Conservation (phyloP, 2,888 invertebrate species). For the Coenonympha arcania region DNA sequence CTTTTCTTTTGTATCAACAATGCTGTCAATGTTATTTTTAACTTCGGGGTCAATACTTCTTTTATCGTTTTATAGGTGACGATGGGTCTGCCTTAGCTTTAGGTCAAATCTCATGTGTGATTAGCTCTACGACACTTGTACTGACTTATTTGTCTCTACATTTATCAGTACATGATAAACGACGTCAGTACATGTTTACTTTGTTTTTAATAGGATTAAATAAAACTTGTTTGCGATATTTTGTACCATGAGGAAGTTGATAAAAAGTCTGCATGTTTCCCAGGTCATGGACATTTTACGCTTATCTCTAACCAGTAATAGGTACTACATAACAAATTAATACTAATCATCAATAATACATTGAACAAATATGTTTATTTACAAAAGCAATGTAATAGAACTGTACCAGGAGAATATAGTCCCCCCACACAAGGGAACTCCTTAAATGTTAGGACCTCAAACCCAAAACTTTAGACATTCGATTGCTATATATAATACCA, state of each 20-base stretch:
- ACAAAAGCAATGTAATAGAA: too few species aligned
- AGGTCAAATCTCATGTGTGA: conserved; percentile 31
- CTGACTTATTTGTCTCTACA: conserved; percentile 33
- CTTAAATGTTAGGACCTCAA: too few species aligned
- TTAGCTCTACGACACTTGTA: conserved; percentile 25
- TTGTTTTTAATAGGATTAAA: conserved; percentile 32
- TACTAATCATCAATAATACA: too few species aligned
- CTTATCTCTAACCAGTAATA: background rate
- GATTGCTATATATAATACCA: too few species aligned
- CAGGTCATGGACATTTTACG: conserved; percentile 9
- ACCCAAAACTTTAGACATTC: too few species aligned
- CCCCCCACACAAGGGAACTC: too few species aligned
- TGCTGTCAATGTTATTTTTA: conserved; percentile 19
- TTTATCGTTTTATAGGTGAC: conserved; percentile 10
- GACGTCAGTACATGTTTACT: conserved; percentile 49
- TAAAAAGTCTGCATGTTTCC: conserved; percentile 29
- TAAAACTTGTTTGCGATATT: conserved; percentile 5
- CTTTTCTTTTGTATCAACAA: conserved; percentile 14
- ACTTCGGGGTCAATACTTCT: conserved; percentile 23
- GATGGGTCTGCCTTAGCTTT: conserved; percentile 15
- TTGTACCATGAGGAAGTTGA: conserved; percentile 36
- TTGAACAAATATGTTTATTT: too few species aligned
- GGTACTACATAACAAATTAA: background rate
- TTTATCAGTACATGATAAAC: conserved; percentile 32
- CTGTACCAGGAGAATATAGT: too few species aligned